A percentile compares a stretch with the other conserved stretches of the same genome.
Conservation (phyloP, 2,888 invertebrate species). For the Brachypalpus laphriformis region DNA sequence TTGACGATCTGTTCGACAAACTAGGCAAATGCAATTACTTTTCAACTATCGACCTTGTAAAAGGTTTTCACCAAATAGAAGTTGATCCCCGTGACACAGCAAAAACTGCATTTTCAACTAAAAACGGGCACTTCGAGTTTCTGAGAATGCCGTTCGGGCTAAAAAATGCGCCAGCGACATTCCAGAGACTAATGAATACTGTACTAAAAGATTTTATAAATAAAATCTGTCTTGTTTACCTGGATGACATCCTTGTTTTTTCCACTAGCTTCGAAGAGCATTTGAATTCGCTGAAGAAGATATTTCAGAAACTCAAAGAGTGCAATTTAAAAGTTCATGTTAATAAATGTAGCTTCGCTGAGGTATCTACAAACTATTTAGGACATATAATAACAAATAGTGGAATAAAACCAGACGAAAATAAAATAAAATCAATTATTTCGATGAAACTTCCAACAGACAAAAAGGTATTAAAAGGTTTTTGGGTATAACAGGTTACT, state of each 20-base stretch:
- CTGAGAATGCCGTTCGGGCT: background rate
- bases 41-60: too few species aligned
- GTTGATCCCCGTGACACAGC: too few species aligned
- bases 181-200: background rate
- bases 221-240: conserved; percentile 19
- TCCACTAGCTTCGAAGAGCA: conserved; percentile 14
- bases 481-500: conserved; percentile 13
- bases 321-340: conserved; percentile 28
- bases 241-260: conserved; percentile 22
- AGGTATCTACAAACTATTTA: background rate
- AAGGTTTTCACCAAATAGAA: too few species aligned
- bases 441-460: background rate
- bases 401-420: conserved; percentile 15
- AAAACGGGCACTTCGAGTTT: conserved; percentile 64
- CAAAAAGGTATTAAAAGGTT: conserved; percentile 15
- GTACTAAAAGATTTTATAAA: conserved; percentile 16
- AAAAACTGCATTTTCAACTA: too few species aligned
- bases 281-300: background rate
- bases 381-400: background rate
- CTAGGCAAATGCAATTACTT: too few species aligned
- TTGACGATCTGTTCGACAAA: too few species aligned
- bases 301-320: background rate
- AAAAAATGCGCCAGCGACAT: conserved; percentile 18
- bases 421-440: background rate
- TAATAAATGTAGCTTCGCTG: conserved; percentile 21